These are phyloP conservation scores for Cheilosia urbana DNA, from an alignment of 2,888 invertebrate genomes.

Conservation along the genomic window DNA sequence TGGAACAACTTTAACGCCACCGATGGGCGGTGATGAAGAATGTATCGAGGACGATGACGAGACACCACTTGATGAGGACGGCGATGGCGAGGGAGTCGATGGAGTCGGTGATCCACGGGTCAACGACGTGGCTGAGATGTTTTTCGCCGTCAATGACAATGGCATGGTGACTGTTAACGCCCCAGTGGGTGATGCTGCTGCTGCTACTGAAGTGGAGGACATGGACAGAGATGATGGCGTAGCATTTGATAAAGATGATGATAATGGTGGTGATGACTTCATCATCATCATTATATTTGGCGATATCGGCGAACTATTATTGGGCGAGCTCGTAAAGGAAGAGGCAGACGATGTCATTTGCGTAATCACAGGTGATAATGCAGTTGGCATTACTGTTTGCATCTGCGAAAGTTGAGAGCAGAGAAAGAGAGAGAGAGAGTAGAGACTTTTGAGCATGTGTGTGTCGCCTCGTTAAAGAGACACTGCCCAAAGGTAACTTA, in stretches of 20 bases:
- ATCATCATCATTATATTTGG: constrained; percentile 70
- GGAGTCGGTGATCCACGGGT: constrained; percentile 82
- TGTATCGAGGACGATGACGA: constrained; percentile 81
- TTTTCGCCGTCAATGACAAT: constrained; percentile 79
- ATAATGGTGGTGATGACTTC: constrained; percentile 63
- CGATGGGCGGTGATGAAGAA: constrained; percentile 80
- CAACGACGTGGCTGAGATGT: constrained; percentile 79
- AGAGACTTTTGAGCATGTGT: constrained; percentile 67
- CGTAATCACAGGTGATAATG: constrained; percentile 83
- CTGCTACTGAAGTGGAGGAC: constrained; percentile 42
- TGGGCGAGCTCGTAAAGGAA: constrained; percentile 73
- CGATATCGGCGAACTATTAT: constrained; percentile 78
- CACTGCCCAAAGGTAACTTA: constrained; percentile 79
- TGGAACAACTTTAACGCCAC: constrained; percentile 77
- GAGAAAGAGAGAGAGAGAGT: constrained; percentile 73
- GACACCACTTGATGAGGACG: constrained; percentile 82
- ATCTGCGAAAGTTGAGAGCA: constrained; percentile 77
- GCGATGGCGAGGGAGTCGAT: constrained; percentile 83
- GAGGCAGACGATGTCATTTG: constrained; percentile 78
- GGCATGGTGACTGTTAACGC: constrained; percentile 76
- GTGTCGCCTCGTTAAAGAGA: constrained; percentile 70
- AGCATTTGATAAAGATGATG: constrained; percentile 19
- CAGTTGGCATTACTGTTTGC: constrained; percentile 80
- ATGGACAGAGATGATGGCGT: constrained; percentile 52
- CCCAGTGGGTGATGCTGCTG: constrained; percentile 38